A percentile compares a stretch with the other conserved stretches of the same genome.
Evolutionary conservation across 1,140 invertebrate species (phyloP).

Genomic region (Tyrophagus putrescentiae): DNA sequence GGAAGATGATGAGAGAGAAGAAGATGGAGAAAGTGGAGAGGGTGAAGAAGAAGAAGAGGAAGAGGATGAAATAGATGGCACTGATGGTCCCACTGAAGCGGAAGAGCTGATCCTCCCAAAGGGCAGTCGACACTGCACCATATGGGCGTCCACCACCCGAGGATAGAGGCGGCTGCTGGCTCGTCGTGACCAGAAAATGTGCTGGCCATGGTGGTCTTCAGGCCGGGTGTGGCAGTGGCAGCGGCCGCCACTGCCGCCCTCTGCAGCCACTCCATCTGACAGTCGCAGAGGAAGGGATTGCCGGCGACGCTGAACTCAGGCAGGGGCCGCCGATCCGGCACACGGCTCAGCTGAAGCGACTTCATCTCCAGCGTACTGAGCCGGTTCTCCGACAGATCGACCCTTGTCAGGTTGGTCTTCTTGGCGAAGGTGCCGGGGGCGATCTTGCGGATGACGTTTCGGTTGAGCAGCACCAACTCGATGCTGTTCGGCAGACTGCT

Average conservation of each 20-base stretch:
- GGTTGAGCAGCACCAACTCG: conserved; percentile 61
- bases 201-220: conserved; percentile 12
- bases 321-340: conserved; percentile 34
- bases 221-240: not conserved
- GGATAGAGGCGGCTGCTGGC: conserved; percentile 52
- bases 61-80: not conserved
- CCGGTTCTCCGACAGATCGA: conserved; percentile 70
- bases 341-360: conserved; percentile 45
- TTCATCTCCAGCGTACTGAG: conserved; percentile 64
- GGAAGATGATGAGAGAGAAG: too few relatives aligned
- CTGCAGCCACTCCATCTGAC: conserved; percentile 74
- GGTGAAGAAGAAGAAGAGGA: too few relatives aligned
- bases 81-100: not conserved
- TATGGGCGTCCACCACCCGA: conserved; percentile 65
- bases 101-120: conserved; percentile 22
- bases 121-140: conserved; percentile 51
- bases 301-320: conserved; percentile 73
- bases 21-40: too few relatives aligned
- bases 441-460: conserved; percentile 60
- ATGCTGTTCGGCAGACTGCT: conserved; percentile 56
- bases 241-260: conserved; percentile 38
- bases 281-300: conserved; percentile 74
- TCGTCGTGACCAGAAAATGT: conserved; percentile 57
- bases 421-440: conserved; percentile 65
- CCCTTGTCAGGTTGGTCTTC: conserved; percentile 62